Conservation (phyloP, 1,140 invertebrate genomes). For the Drosophila insularis region DNA sequence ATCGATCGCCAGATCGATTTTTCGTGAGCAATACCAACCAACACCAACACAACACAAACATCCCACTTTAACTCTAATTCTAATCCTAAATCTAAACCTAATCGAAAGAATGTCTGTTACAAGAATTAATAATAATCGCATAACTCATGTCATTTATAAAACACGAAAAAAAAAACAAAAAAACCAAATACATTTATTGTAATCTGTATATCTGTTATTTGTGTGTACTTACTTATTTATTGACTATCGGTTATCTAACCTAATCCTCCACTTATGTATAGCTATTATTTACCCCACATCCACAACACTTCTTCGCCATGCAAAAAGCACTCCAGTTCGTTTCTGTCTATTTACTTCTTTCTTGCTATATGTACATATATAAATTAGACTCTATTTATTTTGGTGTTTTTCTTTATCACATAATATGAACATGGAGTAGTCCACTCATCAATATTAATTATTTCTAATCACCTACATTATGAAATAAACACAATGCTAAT, state of each 20-base stretch:
- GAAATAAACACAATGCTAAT: neutral
- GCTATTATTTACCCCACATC: conserved; percentile 8
- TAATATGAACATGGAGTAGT: neutral
- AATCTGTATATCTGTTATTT: conserved; percentile 58
- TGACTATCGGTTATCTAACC: conserved; percentile 51
- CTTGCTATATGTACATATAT: neutral
- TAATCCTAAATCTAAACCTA: conserved; percentile 53
- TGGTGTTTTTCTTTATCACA: neutral
- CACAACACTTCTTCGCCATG: neutral
- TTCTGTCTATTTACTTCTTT: neutral
- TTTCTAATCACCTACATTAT: neutral
- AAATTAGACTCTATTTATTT: neutral
- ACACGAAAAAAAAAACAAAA: neutral
- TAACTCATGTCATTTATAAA: conserved; percentile 65
- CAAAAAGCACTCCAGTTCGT: neutral
- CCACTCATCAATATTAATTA: neutral
- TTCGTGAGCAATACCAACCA: neutral
- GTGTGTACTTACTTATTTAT: conserved; percentile 55
- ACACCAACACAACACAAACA: conserved; percentile 20
- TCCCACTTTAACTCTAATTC: conserved; percentile 56
- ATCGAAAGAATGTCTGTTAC: conserved; percentile 67
- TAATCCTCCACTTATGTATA: conserved; percentile 21
- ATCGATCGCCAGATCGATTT: neutral
- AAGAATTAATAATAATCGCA: conserved; percentile 50
- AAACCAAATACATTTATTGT: conserved; percentile 64